Evolutionary conservation across 1,140 invertebrate species (phyloP).

Genomic region (Anthonomus grandis): DNA sequence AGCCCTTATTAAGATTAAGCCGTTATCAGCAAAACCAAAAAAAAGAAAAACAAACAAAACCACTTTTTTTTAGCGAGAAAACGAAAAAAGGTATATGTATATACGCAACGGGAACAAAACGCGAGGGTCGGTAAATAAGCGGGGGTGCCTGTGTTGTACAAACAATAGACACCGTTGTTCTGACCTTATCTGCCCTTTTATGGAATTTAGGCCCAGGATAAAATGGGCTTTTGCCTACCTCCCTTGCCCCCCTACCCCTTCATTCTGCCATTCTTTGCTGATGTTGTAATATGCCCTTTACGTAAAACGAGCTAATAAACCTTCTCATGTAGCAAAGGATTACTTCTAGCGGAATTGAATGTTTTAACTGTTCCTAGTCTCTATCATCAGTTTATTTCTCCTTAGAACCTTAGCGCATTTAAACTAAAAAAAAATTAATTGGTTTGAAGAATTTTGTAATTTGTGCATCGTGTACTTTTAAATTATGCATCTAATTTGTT

Average conservation of each 20-base stretch:
- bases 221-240: conserved; percentile 13
- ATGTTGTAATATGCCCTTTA: not conserved
- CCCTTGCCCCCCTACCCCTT: not conserved
- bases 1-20: too few relatives aligned
- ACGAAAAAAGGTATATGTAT: too few relatives aligned
- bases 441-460: too few relatives aligned
- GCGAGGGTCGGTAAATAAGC: conserved; percentile 30
- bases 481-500: too few relatives aligned
- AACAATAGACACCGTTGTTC: conserved; percentile 31
- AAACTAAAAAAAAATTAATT: too few relatives aligned
- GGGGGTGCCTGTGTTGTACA: conserved; percentile 25
- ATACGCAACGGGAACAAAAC: too few relatives aligned
- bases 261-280: not conserved
- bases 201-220: conserved; percentile 25
- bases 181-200: conserved; percentile 31
- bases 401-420: too few relatives aligned
- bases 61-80: conserved; percentile 28
- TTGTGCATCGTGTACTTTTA: too few relatives aligned
- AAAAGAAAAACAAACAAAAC: conserved; percentile 28
- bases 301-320: not conserved
- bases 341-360: not conserved
- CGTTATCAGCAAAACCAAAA: too few relatives aligned
- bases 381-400: too few relatives aligned
- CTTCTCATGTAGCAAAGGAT: not conserved
- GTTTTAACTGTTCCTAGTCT: not conserved